phyloP scores from a whole-genome alignment of 2,113 vertebrate species.

The human (Homo sapiens) region GRCh38 chr16:8015501-8016000 shows the following conservation, averaged over 20 bases:
- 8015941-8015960: neutral
- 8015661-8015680: neutral
- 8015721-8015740: neutral
- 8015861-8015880: neutral
- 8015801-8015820: neutral
- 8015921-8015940: neutral
- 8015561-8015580: neutral
- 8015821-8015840: neutral
- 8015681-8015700: neutral
- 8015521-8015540: neutral
- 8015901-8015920: neutral
- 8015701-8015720: neutral
- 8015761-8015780: neutral
- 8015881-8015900: neutral
- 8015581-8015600: neutral
- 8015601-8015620: neutral
- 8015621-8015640: neutral
- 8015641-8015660: neutral
- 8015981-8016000: neutral
- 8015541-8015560: neutral
- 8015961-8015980: neutral
- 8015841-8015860: neutral
- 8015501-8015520: neutral
- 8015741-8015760: neutral
- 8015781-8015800: neutral